Evolutionary conservation across 2,888 invertebrate species (phyloP), one percentile per base, ranked within the genome.

Genomic region (Digitonthophagus gazella): DNA sequence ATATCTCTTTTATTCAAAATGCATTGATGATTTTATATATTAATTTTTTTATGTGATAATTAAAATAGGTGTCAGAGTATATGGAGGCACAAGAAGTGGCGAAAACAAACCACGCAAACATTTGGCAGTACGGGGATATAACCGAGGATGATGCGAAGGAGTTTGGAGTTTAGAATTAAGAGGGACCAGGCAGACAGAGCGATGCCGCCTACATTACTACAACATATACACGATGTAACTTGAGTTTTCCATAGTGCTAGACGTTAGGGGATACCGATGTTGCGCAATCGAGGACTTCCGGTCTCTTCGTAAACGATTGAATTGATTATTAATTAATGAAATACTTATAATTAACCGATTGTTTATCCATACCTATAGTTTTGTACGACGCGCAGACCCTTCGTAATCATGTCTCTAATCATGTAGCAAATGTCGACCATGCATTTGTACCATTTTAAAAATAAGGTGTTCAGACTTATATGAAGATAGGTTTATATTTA

Each of bases 71-170:
- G 71, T 85, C 87, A 57, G 93, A 95, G 78, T 98, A 97, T 84
- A 88, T 88, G 79, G 89, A 89, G 69, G 95, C 96, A 58, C 94
- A 97, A 82, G 91, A 93, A 73, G 87, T 89, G 74, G 98, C 98
- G 16, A 93, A 93, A 84, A 90, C 90, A 78, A 89, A 90, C 75
- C 95, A 96, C 82, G 87, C 90, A 77, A 94, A 93, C 83, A 91
- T 99, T 78, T 99, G 98, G 98, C 92, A 93, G 80, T 98, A 98
- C 81, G 99, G 99, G n/a, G 99, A 99, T 84, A 96, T 98, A 84
- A 94, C 93, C 71, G 96, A 94, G 73, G 96, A 96, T 78, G 96
- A 97, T 82, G 94, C 93, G 63, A 87, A 87, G 77, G 90, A 90
- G 79, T 91, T 91, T 81, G 90, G 90, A 61, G 72, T 70, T 72